phyloP scores from a whole-genome alignment of 2,113 vertebrate species.

The Periophthalmus modestus region DNA sequence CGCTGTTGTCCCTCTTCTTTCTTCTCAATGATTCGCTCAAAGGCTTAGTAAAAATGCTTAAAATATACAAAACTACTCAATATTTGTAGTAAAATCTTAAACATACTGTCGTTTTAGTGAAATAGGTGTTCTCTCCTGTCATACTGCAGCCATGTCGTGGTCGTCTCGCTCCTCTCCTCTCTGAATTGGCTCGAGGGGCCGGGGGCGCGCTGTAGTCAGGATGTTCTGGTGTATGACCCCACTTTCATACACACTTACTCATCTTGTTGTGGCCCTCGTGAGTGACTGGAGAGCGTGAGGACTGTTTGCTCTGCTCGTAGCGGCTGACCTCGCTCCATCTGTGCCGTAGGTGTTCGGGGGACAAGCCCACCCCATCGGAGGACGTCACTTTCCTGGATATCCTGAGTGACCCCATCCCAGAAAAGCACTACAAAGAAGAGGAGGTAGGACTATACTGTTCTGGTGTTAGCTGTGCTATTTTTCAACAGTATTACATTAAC shows the following conservation, averaged over 20 bases:
- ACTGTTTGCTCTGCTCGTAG: constrained; percentile 40
- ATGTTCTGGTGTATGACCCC: constrained; percentile 68
- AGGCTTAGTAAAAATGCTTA: too few species aligned
- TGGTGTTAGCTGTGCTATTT: too few species aligned
- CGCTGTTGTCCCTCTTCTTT: too few species aligned
- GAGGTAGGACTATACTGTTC: constrained; percentile 57
- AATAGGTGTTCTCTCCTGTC: too few species aligned
- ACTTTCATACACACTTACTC: constrained; percentile 60
- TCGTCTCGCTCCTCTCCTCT: too few species aligned
- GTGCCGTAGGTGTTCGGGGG: constrained; percentile 74
- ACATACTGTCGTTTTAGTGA: too few species aligned
- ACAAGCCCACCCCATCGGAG: constrained; percentile 66
- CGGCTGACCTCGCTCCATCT: constrained; percentile 50
- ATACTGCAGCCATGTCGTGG: too few species aligned
- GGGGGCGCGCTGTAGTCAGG: constrained; percentile 52
- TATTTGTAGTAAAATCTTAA: too few species aligned
- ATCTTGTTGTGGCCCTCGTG: constrained; percentile 31
- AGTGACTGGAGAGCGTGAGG: not conserved
- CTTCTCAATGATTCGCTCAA: constrained; percentile 27
- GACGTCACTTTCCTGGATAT: constrained; percentile 76
- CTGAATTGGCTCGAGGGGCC: constrained; percentile 53
- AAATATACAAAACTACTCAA: too few species aligned
- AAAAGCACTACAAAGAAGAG: constrained; percentile 73
- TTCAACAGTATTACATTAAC: too few species aligned
- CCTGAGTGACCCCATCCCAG: constrained; percentile 76